phyloP scores from a whole-genome alignment of 2,888 invertebrate species.

The Drosophila buzzatii region DNA sequence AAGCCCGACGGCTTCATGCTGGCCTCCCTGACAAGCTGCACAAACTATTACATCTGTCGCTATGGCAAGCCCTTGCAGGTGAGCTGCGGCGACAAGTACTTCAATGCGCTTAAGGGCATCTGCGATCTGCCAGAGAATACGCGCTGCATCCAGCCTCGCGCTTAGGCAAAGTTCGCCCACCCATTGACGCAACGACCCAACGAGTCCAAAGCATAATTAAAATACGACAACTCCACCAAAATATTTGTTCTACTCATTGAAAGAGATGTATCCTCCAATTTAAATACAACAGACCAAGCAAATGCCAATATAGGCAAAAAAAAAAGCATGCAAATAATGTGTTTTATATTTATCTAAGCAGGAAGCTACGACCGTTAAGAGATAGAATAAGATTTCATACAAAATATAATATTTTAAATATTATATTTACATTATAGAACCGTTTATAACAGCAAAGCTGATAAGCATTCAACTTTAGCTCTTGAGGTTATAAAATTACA shows the following conservation, averaged over 20 bases:
- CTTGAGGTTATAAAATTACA: not conserved
- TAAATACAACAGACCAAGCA: slow-evolving; percentile 40
- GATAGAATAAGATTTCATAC: too few species aligned
- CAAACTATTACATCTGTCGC: slow-evolving; percentile 77
- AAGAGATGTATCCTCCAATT: slow-evolving; percentile 11
- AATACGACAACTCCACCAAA: slow-evolving; percentile 28
- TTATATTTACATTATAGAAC: not conserved
- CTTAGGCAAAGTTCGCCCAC: slow-evolving; percentile 19
- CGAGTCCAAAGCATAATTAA: not conserved
- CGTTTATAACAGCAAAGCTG: not conserved
- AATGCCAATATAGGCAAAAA: slow-evolving; percentile 54
- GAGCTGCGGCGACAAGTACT: slow-evolving; percentile 76
- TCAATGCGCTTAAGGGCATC: slow-evolving; percentile 75
- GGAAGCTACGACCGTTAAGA: too few species aligned
- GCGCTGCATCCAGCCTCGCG: slow-evolving; percentile 61
- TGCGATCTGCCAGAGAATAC: slow-evolving; percentile 82
- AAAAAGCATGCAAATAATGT: slow-evolving; percentile 8
- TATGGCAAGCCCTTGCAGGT: slow-evolving; percentile 64
- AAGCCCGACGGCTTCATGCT: slow-evolving; percentile 79
- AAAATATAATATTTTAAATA: not conserved
- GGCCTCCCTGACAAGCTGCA: slow-evolving; percentile 77
- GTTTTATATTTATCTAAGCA: not conserved
- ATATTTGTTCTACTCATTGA: slow-evolving; percentile 1
- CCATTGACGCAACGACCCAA: not conserved
- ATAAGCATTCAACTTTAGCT: not conserved